A percentile compares a stretch with the other conserved stretches of the same genome.
phyloP scores from a whole-genome alignment of 2,113 vertebrate genomes.

The Aythya baeri region DNA sequence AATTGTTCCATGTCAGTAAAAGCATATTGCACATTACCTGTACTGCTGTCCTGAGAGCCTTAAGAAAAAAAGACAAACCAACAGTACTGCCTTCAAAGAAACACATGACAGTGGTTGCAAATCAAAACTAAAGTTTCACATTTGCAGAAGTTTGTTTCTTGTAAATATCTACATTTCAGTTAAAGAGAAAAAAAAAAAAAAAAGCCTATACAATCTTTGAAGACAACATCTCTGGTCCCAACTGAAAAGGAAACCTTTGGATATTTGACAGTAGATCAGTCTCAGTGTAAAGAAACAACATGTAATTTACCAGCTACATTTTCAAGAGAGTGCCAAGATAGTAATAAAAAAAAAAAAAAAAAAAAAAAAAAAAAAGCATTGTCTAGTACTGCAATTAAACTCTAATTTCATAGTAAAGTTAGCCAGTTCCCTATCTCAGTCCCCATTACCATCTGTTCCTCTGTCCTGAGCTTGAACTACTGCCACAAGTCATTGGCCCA shows the following conservation, averaged over 20 bases:
- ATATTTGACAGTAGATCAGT: not conserved
- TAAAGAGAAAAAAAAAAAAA: not conserved
- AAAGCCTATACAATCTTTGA: not conserved
- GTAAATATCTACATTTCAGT: not conserved
- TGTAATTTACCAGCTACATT: not conserved
- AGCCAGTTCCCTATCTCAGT: not conserved
- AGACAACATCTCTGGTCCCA: not conserved
- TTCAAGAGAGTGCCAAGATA: not conserved
- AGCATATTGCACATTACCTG: conserved; percentile 73
- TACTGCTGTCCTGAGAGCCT: conserved; percentile 55
- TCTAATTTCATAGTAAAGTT: not conserved
- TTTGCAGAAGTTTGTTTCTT: not conserved
- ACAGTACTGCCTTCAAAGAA: conserved; percentile 12
- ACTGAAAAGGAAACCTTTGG: not conserved
- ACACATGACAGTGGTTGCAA: not conserved
- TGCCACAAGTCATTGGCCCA: not conserved
- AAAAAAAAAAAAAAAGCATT: not conserved
- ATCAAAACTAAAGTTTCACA: not conserved
- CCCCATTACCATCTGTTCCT: not conserved
- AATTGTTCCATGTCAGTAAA: not conserved
- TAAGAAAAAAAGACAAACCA: not conserved
- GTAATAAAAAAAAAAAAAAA: not conserved
- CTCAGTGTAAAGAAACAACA: not conserved
- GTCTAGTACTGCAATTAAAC: not conserved
- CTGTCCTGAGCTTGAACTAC: not conserved